Conservation (phyloP, 1,140 invertebrate species). For the Drosophila pallidifrons region DNA sequence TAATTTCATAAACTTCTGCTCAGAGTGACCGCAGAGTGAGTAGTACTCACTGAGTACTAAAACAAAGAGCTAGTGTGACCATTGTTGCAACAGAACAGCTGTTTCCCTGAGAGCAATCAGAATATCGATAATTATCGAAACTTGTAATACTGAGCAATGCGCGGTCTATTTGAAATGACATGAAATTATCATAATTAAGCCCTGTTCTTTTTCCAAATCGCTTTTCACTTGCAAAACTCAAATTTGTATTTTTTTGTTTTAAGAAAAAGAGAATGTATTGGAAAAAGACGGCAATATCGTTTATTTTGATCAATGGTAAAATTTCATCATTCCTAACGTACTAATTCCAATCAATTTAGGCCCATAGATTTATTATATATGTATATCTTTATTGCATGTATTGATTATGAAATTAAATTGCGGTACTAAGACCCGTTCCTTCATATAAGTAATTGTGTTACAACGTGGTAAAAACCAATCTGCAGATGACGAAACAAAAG, state of each 20-base stretch:
- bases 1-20: constrained; percentile 15
- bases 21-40: constrained; percentile 9
- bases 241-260: not conserved
- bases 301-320: constrained; percentile 53
- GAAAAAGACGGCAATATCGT: constrained; percentile 49
- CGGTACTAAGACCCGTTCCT: constrained; percentile 25
- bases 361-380: constrained; percentile 64
- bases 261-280: constrained; percentile 21
- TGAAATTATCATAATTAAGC: no score
- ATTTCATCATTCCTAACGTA: constrained; percentile 37
- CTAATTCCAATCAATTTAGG: constrained; percentile 35
- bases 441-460: constrained; percentile 47
- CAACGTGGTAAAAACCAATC: constrained; percentile 21
- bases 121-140: constrained; percentile 11
- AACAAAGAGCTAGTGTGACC: not conserved
- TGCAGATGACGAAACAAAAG: constrained; percentile 28
- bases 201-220: no score
- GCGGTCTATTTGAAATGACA: not conserved
- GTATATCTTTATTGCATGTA: constrained; percentile 76
- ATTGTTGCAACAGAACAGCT: constrained; percentile 14
- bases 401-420: constrained; percentile 69
- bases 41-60: no score
- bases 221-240: not conserved
- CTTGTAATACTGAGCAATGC: not conserved
- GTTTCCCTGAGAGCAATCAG: not conserved